Evolutionary conservation across 2,797 vertebrate genomes (phyloP).

Genomic region (Sciurus vulgaris): DNA sequence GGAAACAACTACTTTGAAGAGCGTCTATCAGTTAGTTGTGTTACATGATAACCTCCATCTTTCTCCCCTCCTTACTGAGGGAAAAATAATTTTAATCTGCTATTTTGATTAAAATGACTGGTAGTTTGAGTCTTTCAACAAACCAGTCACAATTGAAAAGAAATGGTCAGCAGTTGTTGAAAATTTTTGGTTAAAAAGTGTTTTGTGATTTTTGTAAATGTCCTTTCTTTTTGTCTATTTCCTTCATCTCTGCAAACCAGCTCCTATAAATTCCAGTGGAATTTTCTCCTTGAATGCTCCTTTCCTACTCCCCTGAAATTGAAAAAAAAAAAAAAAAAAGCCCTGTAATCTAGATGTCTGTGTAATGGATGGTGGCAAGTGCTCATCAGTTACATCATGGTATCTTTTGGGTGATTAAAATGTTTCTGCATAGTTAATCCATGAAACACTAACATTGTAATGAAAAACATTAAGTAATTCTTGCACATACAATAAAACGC

Average conservation of each 20-base stretch:
- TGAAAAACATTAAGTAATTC: constrained; percentile 12
- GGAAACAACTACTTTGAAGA: background rate
- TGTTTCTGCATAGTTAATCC: background rate
- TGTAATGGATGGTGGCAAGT: background rate
- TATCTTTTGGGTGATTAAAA: constrained; percentile 45
- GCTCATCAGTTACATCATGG: background rate
- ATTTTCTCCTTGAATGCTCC: background rate
- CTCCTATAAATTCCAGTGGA: background rate
- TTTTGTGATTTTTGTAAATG: background rate
- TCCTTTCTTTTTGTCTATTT: background rate
- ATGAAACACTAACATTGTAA: background rate
- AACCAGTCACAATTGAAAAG: background rate
- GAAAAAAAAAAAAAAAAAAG: background rate
- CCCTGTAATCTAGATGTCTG: background rate
- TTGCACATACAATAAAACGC: background rate
- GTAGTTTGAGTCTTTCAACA: background rate
- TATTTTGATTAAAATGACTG: background rate
- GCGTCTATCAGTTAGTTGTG: constrained; percentile 1
- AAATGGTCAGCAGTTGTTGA: background rate
- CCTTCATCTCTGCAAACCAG: background rate
- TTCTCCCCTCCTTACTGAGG: background rate
- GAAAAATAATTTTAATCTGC: background rate
- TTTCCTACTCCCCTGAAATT: background rate
- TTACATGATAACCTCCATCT: background rate
- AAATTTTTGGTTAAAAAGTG: background rate